Evolutionary conservation across 2,888 invertebrate genomes (phyloP).

Genomic region (Sinodicranocentrus sp.): DNA sequence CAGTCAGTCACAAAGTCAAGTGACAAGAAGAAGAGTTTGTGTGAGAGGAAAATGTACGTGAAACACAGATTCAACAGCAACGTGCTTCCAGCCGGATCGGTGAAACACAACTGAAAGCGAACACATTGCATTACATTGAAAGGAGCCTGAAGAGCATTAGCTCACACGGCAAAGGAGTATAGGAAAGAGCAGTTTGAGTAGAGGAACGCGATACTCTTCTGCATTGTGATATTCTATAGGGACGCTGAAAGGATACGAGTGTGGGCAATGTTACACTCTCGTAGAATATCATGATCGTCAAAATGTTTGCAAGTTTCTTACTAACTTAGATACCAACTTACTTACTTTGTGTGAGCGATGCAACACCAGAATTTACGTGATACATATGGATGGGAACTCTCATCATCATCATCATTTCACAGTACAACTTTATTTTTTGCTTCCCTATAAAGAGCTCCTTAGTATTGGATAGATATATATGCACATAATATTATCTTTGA

Average conservation of each 20-base stretch:
- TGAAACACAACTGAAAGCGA: conserved; percentile 72
- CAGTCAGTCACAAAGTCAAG: conserved; percentile 47
- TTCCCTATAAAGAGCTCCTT: background rate
- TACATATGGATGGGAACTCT: conserved; percentile 37
- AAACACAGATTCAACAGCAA: conserved; percentile 64
- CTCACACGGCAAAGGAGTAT: background rate
- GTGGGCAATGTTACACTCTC: background rate
- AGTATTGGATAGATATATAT: background rate
- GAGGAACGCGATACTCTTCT: too few species aligned
- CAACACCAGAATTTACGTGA: too few species aligned
- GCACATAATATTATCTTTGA: conserved; percentile 25
- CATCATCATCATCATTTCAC: background rate
- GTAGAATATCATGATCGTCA: background rate
- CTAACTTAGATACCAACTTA: conserved; percentile 64
- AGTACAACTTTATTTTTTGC: background rate
- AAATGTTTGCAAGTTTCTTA: conserved; percentile 32
- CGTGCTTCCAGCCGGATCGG: conserved; percentile 73
- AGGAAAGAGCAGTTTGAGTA: background rate
- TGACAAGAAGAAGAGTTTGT: conserved; percentile 30
- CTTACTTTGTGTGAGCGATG: too few species aligned
- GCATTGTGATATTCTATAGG: too few species aligned
- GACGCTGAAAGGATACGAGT: too few species aligned
- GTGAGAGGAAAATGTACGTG: background rate
- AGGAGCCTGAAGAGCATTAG: background rate
- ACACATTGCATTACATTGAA: conserved; percentile 37